A percentile compares a stretch with the other conserved stretches of the same genome.
phyloP scores from a whole-genome alignment of 2,888 invertebrate genomes.

The Spisula solida region DNA sequence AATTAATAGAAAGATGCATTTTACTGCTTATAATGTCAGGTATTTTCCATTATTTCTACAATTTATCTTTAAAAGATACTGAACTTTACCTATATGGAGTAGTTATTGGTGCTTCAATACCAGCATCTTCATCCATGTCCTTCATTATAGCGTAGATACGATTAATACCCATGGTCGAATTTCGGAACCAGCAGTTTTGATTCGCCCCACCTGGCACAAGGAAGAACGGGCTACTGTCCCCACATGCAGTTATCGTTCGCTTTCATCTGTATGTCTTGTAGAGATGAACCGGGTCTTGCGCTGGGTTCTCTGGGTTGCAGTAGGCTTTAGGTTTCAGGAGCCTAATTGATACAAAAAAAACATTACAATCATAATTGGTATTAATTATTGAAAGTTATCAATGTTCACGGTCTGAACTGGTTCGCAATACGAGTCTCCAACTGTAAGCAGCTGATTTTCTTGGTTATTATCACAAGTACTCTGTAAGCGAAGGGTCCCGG shows the following conservation, averaged over 20 bases:
- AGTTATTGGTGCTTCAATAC: neutral
- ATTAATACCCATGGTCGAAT: constrained; percentile 41
- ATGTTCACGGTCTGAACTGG: neutral
- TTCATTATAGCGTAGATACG: constrained; percentile 43
- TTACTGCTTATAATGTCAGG: no score
- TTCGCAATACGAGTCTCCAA: no score
- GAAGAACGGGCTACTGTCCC: constrained; percentile 31
- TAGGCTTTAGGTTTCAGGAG: constrained; percentile 35
- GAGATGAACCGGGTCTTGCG: constrained; percentile 41
- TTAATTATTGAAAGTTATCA: neutral
- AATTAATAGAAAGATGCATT: no score
- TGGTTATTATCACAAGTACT: no score
- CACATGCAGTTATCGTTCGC: neutral
- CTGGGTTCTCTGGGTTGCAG: neutral
- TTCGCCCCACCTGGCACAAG: neutral
- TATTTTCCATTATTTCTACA: no score
- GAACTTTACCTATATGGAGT: neutral
- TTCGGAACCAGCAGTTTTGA: constrained; percentile 33
- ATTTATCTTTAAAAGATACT: no score
- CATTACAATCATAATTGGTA: no score
- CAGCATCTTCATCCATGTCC: constrained; percentile 54
- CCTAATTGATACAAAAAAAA: neutral
- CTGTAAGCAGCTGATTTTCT: no score
- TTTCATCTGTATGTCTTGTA: constrained; percentile 24
- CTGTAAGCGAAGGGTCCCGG: no score